Evolutionary conservation across 1,140 invertebrate genomes (phyloP).

Genomic region (Bemisia tabaci): DNA sequence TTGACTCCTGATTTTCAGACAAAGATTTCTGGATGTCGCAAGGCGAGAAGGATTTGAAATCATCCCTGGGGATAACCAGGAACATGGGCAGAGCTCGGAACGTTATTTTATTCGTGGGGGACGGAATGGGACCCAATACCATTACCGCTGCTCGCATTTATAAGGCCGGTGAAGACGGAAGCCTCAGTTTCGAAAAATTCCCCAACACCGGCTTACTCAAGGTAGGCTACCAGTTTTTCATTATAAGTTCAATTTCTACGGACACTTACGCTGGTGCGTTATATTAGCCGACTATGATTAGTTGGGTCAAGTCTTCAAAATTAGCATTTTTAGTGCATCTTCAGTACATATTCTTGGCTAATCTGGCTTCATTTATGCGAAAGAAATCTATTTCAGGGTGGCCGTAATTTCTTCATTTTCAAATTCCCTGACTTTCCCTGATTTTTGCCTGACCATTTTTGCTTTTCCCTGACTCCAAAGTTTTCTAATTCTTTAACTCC

Average conservation of each 20-base stretch:
- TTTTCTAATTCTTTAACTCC: no score
- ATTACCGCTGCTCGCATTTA: constrained; percentile 72
- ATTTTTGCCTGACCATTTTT: no score
- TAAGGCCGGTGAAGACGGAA: constrained; percentile 46
- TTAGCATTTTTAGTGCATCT: no score
- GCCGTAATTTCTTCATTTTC: no score
- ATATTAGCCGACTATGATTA: no score
- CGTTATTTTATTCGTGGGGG: constrained; percentile 81
- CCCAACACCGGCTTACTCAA: constrained; percentile 70
- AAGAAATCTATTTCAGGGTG: no score
- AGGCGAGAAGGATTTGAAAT: neutral
- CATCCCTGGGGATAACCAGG: constrained; percentile 3
- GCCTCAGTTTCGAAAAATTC: constrained; percentile 66
- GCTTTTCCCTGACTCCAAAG: no score
- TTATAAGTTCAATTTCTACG: neutral
- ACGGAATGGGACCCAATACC: constrained; percentile 87
- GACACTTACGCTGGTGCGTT: no score
- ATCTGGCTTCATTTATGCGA: no score
- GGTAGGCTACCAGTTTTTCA: constrained; percentile 35
- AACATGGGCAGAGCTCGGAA: constrained; percentile 63
- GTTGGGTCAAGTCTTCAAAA: no score
- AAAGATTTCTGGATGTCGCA: neutral
- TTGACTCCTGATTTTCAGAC: neutral
- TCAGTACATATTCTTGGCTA: no score
- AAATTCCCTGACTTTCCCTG: no score